Percentiles rank a stretch among this genome's conserved stretches.
Conservation (phyloP, 2,113 vertebrate species). For the Calidris pugnax region DNA sequence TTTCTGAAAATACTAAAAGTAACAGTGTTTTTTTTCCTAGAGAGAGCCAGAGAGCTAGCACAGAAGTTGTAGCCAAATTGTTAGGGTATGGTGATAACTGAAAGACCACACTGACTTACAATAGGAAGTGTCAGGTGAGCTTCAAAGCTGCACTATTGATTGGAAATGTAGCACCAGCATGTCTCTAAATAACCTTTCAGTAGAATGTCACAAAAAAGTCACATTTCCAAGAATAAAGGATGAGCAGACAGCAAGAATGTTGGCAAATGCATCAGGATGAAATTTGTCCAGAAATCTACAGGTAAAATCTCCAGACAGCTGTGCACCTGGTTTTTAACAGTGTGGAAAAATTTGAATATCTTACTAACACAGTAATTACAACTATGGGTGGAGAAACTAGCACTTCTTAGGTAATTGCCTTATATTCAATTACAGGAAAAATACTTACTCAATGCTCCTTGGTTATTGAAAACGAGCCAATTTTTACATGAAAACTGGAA, state of each 20-base stretch:
- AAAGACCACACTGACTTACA: not conserved
- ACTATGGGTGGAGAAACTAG: not conserved
- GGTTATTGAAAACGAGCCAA: not conserved
- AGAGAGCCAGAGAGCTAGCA: not conserved
- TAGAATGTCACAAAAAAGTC: not conserved
- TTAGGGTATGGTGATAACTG: not conserved
- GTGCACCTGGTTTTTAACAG: not conserved
- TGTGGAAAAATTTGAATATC: not conserved
- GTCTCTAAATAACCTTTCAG: not conserved
- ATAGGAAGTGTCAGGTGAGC: not conserved
- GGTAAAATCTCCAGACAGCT: not conserved
- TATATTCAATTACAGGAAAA: conserved; percentile 18
- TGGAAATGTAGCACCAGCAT: not conserved
- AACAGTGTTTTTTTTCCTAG: not conserved
- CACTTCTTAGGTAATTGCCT: conserved; percentile 3
- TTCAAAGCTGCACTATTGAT: not conserved
- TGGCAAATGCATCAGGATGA: not conserved
- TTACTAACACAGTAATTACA: conserved; percentile 5
- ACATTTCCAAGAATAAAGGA: not conserved
- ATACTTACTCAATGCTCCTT: not conserved
- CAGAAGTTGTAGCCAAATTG: not conserved
- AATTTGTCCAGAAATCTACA: conserved; percentile 2
- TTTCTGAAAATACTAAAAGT: not conserved
- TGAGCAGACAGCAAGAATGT: not conserved
- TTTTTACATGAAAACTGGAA: not conserved